phyloP scores from a whole-genome alignment of 2,113 vertebrate genomes.

The Onychostruthus taczanowskii region DNA sequence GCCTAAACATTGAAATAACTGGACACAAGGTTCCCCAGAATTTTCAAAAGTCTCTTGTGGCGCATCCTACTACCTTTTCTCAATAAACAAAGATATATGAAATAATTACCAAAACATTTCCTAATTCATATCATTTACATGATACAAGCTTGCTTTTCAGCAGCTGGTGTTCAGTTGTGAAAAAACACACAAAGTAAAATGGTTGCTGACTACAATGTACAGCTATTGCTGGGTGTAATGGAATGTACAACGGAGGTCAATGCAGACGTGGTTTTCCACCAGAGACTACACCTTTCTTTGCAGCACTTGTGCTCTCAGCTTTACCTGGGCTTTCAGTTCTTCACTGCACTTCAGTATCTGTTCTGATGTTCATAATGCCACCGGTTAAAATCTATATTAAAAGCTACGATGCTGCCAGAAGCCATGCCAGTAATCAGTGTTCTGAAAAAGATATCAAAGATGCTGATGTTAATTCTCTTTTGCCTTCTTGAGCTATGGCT shows the following conservation, averaged over 20 bases:
- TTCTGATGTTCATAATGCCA: conserved; percentile 99
- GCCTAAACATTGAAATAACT: conserved; percentile 72
- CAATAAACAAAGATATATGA: conserved; percentile 79
- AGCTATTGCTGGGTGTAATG: conserved; percentile 81
- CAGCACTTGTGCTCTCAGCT: conserved; percentile 79
- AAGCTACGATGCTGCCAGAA: conserved; percentile 97
- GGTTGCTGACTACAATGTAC: conserved; percentile 80
- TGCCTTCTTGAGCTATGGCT: neutral
- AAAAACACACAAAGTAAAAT: conserved; percentile 81
- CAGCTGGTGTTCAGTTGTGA: conserved; percentile 82
- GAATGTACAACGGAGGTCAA: conserved; percentile 78
- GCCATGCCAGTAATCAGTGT: conserved; percentile 98
- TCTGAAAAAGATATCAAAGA: conserved; percentile 72
- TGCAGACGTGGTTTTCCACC: conserved; percentile 73
- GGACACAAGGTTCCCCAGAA: conserved; percentile 74
- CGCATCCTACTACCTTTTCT: conserved; percentile 75
- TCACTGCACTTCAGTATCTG: conserved; percentile 83
- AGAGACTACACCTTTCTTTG: conserved; percentile 70
- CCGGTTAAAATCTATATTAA: conserved; percentile 99
- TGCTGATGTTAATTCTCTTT: neutral
- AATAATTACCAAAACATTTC: conserved; percentile 82
- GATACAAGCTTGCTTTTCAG: conserved; percentile 76
- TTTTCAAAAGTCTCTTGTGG: conserved; percentile 80
- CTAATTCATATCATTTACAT: conserved; percentile 81
- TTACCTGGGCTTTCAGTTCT: conserved; percentile 66